Evolutionary conservation across 2,113 vertebrate genomes (phyloP).

Genomic region (Neoarius graeffei): DNA sequence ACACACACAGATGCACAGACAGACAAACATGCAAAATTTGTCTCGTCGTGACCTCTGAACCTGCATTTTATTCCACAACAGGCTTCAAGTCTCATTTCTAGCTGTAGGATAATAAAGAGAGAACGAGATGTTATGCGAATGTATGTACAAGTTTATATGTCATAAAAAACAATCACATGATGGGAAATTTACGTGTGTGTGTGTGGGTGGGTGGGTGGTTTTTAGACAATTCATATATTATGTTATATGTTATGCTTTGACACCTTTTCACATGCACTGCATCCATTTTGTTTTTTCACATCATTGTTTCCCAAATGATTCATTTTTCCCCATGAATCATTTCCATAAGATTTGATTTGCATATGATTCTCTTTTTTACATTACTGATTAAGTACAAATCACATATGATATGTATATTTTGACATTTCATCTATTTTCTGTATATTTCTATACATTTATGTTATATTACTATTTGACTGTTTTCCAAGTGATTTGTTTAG

Average conservation of each 20-base stretch:
- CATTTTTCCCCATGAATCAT: too few relatives aligned
- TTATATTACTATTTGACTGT: too few relatives aligned
- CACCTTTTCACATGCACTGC: too few relatives aligned
- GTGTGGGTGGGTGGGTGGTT: not conserved
- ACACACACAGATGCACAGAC: constrained; percentile 33
- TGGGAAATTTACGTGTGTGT: not conserved
- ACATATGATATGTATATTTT: too few relatives aligned
- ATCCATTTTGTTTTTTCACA: too few relatives aligned
- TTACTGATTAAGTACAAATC: too few relatives aligned
- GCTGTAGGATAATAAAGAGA: not conserved
- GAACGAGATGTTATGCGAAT: not conserved
- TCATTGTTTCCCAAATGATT: too few relatives aligned
- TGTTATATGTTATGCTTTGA: too few relatives aligned
- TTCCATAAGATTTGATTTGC: not conserved
- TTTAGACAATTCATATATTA: not conserved
- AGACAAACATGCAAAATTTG: constrained; percentile 20
- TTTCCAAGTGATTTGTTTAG: too few relatives aligned
- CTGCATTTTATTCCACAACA: not conserved
- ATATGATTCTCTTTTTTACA: not conserved
- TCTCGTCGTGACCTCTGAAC: not conserved
- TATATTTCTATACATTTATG: too few relatives aligned
- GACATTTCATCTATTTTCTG: too few relatives aligned
- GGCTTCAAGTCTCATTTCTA: not conserved
- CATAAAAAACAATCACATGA: too few relatives aligned
- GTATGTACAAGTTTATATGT: not conserved